A percentile compares a stretch with the other conserved stretches of the same genome.
Conservation (phyloP, 2,113 vertebrate genomes). For the Microcebus tavaratra region DNA sequence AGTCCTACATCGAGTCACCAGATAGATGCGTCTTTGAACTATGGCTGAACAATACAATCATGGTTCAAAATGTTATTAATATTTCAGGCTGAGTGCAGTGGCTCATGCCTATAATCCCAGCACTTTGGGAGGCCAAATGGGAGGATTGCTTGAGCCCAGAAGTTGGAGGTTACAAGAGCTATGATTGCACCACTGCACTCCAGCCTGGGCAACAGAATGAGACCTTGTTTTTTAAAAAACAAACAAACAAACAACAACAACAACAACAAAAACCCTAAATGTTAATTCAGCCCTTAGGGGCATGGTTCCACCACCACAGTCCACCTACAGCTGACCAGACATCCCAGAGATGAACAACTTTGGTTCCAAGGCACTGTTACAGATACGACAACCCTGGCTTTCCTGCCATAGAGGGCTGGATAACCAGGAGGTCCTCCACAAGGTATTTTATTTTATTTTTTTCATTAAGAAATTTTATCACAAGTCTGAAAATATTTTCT, state of each 20-base stretch:
- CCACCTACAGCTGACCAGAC: background rate
- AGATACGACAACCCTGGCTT: no score
- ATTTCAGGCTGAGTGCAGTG: no score
- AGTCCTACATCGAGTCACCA: background rate
- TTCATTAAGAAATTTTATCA: background rate
- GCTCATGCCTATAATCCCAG: no score
- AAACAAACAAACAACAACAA: no score
- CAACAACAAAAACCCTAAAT: background rate
- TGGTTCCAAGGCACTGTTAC: background rate
- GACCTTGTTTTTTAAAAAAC: no score
- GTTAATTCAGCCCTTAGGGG: background rate
- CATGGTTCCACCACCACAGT: background rate
- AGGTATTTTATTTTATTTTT: background rate
- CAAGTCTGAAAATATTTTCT: slow-evolving; percentile 48
- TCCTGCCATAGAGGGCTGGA: background rate
- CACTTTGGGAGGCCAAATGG: no score
- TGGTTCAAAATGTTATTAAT: background rate
- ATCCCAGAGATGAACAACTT: background rate
- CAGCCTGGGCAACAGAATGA: no score
- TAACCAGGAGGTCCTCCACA: background rate
- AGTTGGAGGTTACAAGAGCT: no score
- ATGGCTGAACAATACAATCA: background rate
- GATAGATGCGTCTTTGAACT: slow-evolving; percentile 39
- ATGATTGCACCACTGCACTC: no score
- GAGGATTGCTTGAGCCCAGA: no score